These are phyloP conservation scores for Paragorgia papillata DNA, from an alignment of 92 coral and sea anemone genomes.

Conservation along the genomic window DNA sequence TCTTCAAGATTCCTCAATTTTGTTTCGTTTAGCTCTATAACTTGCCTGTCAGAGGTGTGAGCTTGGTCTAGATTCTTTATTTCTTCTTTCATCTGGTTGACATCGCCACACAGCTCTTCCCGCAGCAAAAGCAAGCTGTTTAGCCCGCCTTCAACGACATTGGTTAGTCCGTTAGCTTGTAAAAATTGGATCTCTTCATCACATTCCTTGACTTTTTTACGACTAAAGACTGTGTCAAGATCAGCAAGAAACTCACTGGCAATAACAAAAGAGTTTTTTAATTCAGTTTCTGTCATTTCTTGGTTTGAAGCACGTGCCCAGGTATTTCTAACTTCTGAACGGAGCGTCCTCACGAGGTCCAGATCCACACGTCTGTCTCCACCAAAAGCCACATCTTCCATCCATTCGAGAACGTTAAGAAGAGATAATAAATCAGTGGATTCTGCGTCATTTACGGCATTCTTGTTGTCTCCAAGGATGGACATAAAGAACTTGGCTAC, in stretches of 20 bases:
- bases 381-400: constrained; percentile 26
- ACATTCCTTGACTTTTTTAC: not conserved
- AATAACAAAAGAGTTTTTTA: not conserved
- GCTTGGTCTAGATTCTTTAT: constrained; percentile 1
- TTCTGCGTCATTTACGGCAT: constrained; percentile 34
- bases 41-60: not conserved
- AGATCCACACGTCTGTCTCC: not conserved
- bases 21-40: not conserved
- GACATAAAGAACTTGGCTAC: constrained; percentile 52
- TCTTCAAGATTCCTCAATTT: not conserved
- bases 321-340: constrained; percentile 27
- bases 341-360: too few relatives aligned
- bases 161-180: constrained; percentile 6
- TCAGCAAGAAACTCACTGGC: too few relatives aligned
- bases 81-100: constrained; percentile 5
- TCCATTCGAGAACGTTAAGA: constrained; percentile 39
- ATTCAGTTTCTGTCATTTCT: not conserved
- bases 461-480: constrained; percentile 35
- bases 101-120: not conserved
- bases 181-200: not conserved
- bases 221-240: constrained; percentile 2
- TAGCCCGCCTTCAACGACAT: constrained; percentile 9
- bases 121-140: not conserved
- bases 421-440: constrained; percentile 41
- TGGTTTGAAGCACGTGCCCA: constrained; percentile 41